These are phyloP conservation scores for Tylochromis polylepis DNA, from an alignment of 2,113 vertebrate species.

Conservation along the genomic window DNA sequence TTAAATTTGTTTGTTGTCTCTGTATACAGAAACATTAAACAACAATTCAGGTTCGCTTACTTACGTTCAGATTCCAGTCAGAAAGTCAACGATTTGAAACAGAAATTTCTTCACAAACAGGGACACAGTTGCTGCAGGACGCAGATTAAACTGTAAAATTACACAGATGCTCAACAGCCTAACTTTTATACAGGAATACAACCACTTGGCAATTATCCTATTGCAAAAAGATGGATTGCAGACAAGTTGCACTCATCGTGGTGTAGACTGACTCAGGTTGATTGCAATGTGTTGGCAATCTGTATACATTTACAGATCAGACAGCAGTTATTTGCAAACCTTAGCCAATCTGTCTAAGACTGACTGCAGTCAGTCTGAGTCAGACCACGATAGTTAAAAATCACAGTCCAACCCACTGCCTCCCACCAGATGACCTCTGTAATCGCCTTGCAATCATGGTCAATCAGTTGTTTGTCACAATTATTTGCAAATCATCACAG, in stretches of 20 bases:
- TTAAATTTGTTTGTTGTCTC: background rate
- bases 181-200: background rate
- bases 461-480: rapidly evolving
- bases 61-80: background rate
- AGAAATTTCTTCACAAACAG: background rate
- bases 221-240: background rate
- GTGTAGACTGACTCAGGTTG: background rate
- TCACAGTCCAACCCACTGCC: background rate
- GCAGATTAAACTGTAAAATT: no score
- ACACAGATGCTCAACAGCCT: background rate
- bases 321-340: background rate
- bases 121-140: no score
- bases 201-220: background rate
- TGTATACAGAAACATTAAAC: rapidly evolving
- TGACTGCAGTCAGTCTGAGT: rapidly evolving
- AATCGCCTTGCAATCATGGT: background rate
- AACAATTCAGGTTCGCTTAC: background rate
- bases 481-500: background rate
- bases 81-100: rapidly evolving
- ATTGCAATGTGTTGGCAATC: background rate
- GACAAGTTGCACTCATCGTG: background rate
- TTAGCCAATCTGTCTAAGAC: background rate
- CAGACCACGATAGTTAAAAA: background rate
- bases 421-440: background rate
- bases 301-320: background rate